These are phyloP conservation scores for Formicarius rufipectus DNA, from an alignment of 2,113 vertebrate genomes.

Conservation along the genomic window DNA sequence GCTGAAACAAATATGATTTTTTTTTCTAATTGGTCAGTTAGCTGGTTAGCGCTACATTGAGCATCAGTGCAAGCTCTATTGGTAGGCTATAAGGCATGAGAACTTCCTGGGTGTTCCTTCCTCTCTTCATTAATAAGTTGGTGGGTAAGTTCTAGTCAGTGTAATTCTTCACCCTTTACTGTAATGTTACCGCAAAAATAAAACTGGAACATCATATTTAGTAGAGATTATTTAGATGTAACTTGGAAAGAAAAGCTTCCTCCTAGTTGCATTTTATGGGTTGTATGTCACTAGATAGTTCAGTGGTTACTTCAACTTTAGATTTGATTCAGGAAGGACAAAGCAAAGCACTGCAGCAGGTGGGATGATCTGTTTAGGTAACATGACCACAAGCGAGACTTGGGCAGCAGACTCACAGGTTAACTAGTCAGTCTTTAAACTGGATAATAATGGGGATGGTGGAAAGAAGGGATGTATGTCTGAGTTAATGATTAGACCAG, in stretches of 20 bases:
- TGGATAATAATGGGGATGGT: background rate
- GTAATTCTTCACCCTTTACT: background rate
- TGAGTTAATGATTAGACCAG: background rate
- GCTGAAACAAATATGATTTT: background rate
- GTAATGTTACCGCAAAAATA: background rate
- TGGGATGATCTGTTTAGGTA: background rate
- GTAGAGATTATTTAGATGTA: background rate
- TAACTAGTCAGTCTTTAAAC: background rate
- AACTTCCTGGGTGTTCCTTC: background rate
- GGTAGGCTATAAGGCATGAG: background rate
- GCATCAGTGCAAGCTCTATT: background rate
- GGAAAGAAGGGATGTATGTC: background rate
- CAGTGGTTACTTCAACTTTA: background rate
- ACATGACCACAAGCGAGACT: background rate
- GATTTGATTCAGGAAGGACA: background rate
- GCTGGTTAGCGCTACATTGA: background rate
- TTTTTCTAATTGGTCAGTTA: background rate
- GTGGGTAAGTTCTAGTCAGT: background rate
- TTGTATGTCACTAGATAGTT: background rate
- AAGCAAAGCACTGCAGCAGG: background rate
- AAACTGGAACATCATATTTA: background rate
- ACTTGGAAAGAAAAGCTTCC: background rate
- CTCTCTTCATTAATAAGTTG: background rate
- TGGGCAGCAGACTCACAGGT: background rate
- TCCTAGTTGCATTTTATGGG: background rate